Evolutionary conservation across 1,140 invertebrate species (phyloP).

Genomic region (Drosophila orosa): DNA sequence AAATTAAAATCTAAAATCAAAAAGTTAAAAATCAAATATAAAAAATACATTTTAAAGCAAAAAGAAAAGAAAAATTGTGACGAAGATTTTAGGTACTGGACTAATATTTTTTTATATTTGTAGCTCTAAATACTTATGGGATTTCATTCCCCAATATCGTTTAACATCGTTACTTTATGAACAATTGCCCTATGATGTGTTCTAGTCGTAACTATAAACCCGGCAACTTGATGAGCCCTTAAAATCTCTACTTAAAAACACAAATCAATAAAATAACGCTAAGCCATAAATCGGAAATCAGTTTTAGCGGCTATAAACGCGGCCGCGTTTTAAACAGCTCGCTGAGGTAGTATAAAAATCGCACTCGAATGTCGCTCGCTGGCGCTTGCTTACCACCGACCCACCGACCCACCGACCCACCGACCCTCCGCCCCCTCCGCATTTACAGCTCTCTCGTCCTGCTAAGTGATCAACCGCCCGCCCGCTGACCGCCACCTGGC

Average conservation of each 20-base stretch:
- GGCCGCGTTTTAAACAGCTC: constrained; percentile 46
- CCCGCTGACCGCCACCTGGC: constrained; percentile 23
- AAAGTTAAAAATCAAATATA: background rate
- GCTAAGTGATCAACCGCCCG: constrained; percentile 31
- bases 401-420: constrained; percentile 1
- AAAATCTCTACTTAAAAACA: constrained; percentile 14
- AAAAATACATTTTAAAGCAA: background rate
- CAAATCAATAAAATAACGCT: constrained; percentile 22
- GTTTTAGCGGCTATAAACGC: constrained; percentile 29
- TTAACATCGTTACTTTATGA: background rate
- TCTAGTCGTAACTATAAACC: constrained; percentile 1
- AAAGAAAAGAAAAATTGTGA: background rate
- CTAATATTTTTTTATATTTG: background rate
- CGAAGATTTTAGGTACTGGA: background rate
- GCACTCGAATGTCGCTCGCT: constrained; percentile 56
- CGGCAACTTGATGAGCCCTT: constrained; percentile 27
- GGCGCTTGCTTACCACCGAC: constrained; percentile 52
- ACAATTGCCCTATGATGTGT: background rate
- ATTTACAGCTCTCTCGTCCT: constrained; percentile 54
- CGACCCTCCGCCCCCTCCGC: constrained; percentile 11
- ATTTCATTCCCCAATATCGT: background rate
- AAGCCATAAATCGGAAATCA: constrained; percentile 44
- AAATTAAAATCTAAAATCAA: background rate
- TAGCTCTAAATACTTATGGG: background rate
- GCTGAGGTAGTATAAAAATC: constrained; percentile 15